Conservation (phyloP, 2,888 invertebrate genomes). For the Dolichomitus sp. region DNA sequence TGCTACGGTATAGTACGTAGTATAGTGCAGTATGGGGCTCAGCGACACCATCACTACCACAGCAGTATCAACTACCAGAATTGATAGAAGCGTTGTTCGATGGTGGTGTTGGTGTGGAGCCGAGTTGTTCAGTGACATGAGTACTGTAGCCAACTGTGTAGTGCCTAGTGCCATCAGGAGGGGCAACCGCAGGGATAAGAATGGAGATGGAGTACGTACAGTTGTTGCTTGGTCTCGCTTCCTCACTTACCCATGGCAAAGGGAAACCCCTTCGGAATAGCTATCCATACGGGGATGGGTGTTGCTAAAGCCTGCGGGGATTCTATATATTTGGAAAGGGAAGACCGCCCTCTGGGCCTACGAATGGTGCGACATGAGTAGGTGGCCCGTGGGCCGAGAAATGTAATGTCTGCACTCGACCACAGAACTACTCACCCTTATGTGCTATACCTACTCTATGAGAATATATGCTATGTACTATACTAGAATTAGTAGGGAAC, state of each 20-base stretch:
- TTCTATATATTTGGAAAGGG: constrained; percentile 25
- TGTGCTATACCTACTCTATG: constrained; percentile 18
- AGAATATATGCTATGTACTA: constrained; percentile 11
- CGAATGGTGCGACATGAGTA: constrained; percentile 3
- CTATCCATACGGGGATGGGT: constrained; percentile 39
- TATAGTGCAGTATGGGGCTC: constrained; percentile 8
- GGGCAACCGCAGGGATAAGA: constrained; percentile 29
- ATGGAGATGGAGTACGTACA: constrained; percentile 28
- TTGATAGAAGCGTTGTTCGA: constrained; percentile 27
- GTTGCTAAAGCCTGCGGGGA: constrained; percentile 26
- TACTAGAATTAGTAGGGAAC: constrained; percentile 37
- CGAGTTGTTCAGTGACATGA: constrained; percentile 39
- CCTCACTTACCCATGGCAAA: constrained; percentile 34
- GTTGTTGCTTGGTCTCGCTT: constrained; percentile 30
- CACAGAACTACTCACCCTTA: constrained; percentile 33
- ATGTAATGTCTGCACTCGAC: constrained; percentile 35
- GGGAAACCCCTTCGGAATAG: constrained; percentile 34
- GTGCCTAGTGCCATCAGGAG: constrained; percentile 7
- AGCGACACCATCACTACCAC: constrained; percentile 8
- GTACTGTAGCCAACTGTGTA: constrained; percentile 6
- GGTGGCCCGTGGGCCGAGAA: constrained; percentile 17
- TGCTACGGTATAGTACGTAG: constrained; percentile 6
- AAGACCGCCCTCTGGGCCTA: constrained; percentile 15
- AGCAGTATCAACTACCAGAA: constrained; percentile 20
- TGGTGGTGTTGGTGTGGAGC: background rate